Conservation (phyloP, 2,113 vertebrate species). For the Spheniscus mendiculus region DNA sequence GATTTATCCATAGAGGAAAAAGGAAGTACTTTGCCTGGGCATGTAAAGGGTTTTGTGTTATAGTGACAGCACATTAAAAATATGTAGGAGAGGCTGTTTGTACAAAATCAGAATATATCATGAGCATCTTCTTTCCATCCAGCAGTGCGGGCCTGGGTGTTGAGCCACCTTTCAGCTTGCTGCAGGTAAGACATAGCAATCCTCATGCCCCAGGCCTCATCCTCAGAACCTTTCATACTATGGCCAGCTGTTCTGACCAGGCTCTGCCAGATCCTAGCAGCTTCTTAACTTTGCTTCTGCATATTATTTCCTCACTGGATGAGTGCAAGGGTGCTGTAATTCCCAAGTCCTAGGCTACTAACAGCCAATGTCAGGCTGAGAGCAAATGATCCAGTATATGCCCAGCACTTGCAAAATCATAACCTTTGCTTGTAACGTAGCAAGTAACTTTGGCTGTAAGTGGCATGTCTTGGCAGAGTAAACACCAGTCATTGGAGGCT, state of each 20-base stretch:
- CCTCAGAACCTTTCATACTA: not conserved
- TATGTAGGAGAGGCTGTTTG: not conserved
- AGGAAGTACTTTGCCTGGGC: not conserved
- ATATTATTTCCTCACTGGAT: not conserved
- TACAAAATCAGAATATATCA: not conserved
- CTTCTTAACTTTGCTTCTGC: not conserved
- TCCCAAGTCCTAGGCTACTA: not conserved
- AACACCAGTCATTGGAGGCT: not conserved
- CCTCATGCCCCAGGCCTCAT: not conserved
- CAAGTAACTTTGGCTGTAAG: not conserved
- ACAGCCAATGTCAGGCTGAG: not conserved
- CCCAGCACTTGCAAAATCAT: not conserved
- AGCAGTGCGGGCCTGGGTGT: not conserved
- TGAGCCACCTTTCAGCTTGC: not conserved
- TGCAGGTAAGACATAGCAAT: not conserved
- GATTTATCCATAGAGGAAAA: not conserved
- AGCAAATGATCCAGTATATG: not conserved
- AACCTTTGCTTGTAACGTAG: not conserved
- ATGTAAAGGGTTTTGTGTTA: not conserved
- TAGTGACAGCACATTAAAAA: not conserved
- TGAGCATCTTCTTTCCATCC: not conserved
- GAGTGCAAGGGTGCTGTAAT: not conserved
- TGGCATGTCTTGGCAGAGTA: constrained; percentile 1
- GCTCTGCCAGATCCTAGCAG: not conserved
- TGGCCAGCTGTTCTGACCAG: not conserved